Base-by-base conservation (phyloP, 2,113 vertebrate genomes). In the Antennarius striatus region DNA sequence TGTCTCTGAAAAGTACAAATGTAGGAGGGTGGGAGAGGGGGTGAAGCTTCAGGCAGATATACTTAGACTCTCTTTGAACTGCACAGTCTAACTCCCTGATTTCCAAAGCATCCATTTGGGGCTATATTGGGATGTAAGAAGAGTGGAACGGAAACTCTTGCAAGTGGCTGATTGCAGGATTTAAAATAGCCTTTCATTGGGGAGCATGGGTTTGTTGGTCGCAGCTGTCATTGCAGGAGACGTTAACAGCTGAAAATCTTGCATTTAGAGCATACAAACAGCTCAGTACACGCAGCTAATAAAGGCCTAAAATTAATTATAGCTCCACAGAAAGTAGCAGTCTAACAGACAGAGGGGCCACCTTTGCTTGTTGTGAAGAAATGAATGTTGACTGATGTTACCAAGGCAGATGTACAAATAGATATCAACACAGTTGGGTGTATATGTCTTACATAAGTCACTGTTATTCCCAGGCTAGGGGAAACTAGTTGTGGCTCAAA, bases 61-160 rank as follows among this genome's bases (percentile, higher is more conserved):
- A 75, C 69, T 74, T 51, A 62, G 79, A 56, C 7, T 4, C 68
- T 10, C 45, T 74, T 74, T 56, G 51, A 53, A 47, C 30, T 3
- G 46, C 53, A 49, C 61, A 2, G 6, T 30, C 61, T 56, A 64
- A 73, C 71, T 66, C 65, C 11, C 70, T 17, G 69, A 69, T 83
- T 84, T 86, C 73, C 68, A 71, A 78, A 85, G 72, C 72, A 65
- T 83, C 73, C 67, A 77, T 85, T 88, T 79, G 72, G 76, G 63
- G 51, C 81, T 90, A 89, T 86, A 84, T 88, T 53, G 67, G 88
- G 90, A 81, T 4, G 81, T 81, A 88, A 82, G 83, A 57, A 59
- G 85, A 86, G 90, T 49, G 68, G 61, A 74, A 67, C 71, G 75
- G 86, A 84, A 86, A 85, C 80, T 79, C 77, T 79, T 40, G 64